These are phyloP conservation scores for Chloroclysta siterata DNA, from an alignment of 2,888 invertebrate genomes.

Conservation along the genomic window DNA sequence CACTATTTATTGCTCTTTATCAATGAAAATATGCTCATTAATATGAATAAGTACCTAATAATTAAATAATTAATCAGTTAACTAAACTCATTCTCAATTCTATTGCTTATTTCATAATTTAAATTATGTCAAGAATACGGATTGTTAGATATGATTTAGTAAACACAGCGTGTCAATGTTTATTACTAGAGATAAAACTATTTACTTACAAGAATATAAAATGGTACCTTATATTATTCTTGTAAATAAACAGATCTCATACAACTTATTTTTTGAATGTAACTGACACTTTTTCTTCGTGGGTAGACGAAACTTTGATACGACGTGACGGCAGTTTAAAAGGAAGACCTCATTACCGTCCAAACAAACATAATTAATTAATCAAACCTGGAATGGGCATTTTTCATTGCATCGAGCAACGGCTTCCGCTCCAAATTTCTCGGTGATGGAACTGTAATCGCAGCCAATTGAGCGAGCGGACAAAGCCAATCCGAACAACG, in stretches of 20 bases:
- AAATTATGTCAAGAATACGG: conserved; percentile 19
- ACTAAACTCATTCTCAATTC: conserved; percentile 27
- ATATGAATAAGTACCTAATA: conserved; percentile 20
- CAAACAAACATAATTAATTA: conserved; percentile 33
- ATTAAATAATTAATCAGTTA: conserved; percentile 26
- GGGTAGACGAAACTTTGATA: conserved; percentile 11
- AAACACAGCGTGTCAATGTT: conserved; percentile 15
- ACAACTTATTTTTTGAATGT: conserved; percentile 15
- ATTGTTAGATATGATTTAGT: conserved; percentile 22
- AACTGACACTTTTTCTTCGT: conserved; percentile 16
- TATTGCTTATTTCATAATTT: conserved; percentile 15
- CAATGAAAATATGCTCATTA: conserved; percentile 47
- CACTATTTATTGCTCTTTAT: conserved; percentile 54
- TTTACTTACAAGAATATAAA: not conserved
- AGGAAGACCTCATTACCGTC: conserved; percentile 28
- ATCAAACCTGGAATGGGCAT: conserved; percentile 81
- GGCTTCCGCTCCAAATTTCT: conserved; percentile 84
- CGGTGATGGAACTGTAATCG: conserved; percentile 83
- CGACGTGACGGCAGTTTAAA: not conserved
- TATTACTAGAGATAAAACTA: conserved; percentile 18
- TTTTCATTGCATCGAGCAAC: conserved; percentile 81
- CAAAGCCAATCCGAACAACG: conserved; percentile 83
- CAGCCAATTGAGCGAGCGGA: conserved; percentile 83
- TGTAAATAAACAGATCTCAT: not conserved
- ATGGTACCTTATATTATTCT: not conserved